Conservation (phyloP, 1,140 invertebrate species). For the Trichoplusia ni region DNA sequence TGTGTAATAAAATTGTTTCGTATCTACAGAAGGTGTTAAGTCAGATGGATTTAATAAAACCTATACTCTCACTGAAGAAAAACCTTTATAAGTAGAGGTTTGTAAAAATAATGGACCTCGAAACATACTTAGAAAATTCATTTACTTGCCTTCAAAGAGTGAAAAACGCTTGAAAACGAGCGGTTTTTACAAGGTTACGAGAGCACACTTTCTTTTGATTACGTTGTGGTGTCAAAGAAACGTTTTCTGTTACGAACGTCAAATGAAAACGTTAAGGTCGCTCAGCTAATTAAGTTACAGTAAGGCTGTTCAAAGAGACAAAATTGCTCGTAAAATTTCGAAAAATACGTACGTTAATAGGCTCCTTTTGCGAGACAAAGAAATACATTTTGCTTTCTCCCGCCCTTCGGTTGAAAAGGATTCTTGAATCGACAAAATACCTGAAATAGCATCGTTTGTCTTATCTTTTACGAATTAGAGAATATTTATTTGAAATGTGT, state of each 20-base stretch:
- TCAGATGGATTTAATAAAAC: too few species aligned
- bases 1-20: neutral
- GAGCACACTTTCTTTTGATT: slow-evolving; percentile 5
- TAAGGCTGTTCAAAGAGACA: neutral
- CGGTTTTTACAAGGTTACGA: neutral
- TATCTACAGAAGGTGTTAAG: too few species aligned
- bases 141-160: neutral
- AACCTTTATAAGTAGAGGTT: too few species aligned
- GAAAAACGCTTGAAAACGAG: neutral
- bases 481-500: neutral
- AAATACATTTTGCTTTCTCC: neutral
- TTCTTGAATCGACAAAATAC: neutral
- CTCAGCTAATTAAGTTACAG: slow-evolving; percentile 4
- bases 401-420: neutral
- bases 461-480: neutral
- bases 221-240: slow-evolving; percentile 3
- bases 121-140: too few species aligned
- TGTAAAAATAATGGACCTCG: too few species aligned
- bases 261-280: slow-evolving; percentile 14
- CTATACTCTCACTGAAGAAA: too few species aligned
- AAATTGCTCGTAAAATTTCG: slow-evolving; percentile 8
- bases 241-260: neutral
- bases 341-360: neutral
- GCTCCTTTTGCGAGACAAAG: neutral
- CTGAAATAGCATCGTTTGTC: neutral